These are phyloP conservation scores for Eupithecia pulchellata DNA, from an alignment of 2,888 invertebrate species.

Conservation along the genomic window DNA sequence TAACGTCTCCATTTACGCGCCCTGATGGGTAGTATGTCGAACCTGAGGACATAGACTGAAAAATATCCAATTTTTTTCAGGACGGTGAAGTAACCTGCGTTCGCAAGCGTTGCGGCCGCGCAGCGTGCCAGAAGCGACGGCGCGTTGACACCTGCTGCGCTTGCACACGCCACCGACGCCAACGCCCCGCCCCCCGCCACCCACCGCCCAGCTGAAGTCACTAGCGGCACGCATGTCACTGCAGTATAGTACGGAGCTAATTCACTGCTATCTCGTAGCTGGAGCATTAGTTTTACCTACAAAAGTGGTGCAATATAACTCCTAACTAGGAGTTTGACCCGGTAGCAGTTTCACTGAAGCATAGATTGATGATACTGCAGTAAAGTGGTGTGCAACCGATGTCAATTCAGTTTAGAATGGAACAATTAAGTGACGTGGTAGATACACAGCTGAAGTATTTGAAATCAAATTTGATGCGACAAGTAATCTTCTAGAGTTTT, in stretches of 20 bases:
- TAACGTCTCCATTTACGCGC: too few relatives aligned
- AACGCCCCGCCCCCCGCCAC: conserved; percentile 60
- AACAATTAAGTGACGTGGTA: neutral
- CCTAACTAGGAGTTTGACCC: conserved; percentile 1
- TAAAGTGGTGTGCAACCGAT: conserved; percentile 12
- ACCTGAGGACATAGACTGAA: too few relatives aligned
- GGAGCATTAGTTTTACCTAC: conserved; percentile 6
- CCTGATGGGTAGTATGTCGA: too few relatives aligned
- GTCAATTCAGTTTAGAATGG: conserved; percentile 7
- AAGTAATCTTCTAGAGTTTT: neutral
- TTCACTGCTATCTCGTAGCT: conserved; percentile 12
- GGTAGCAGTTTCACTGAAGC: conserved; percentile 14
- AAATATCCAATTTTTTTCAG: conserved; percentile 72
- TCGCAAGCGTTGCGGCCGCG: conserved; percentile 91
- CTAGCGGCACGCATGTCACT: conserved; percentile 6
- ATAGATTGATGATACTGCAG: neutral
- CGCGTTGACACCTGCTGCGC: conserved; percentile 87
- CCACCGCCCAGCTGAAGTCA: conserved; percentile 63
- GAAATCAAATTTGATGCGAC: neutral
- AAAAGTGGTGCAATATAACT: neutral
- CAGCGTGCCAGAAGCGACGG: conserved; percentile 86
- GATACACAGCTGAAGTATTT: conserved; percentile 8
- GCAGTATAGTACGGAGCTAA: conserved; percentile 17
- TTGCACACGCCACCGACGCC: conserved; percentile 85
- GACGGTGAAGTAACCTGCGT: conserved; percentile 93